These are phyloP conservation scores for Disparrhopalites patrizii DNA, from an alignment of 2,888 invertebrate genomes.

Conservation along the genomic window DNA sequence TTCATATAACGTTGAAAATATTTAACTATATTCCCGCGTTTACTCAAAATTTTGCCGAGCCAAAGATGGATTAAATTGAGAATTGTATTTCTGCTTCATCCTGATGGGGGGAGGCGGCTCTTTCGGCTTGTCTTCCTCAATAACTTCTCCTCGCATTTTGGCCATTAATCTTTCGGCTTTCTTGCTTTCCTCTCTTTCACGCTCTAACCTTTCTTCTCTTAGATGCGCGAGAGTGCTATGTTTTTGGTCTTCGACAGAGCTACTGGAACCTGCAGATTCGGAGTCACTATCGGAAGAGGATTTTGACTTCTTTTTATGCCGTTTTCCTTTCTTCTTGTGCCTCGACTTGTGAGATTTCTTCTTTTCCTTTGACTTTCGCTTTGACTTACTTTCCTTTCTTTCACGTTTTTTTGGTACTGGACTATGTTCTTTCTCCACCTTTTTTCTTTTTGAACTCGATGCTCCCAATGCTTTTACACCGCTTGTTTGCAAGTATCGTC, in stretches of 20 bases:
- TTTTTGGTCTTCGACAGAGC: constrained; percentile 50
- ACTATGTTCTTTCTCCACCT: constrained; percentile 41
- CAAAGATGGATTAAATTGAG: constrained; percentile 90
- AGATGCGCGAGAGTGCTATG: constrained; percentile 61
- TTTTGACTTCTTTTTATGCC: not conserved
- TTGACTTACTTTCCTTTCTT: constrained; percentile 49
- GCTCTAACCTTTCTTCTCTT: constrained; percentile 69
- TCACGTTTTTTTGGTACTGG: constrained; percentile 26
- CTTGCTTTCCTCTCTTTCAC: constrained; percentile 74
- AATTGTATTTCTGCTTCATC: constrained; percentile 78
- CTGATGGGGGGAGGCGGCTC: constrained; percentile 3
- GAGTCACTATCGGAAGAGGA: not conserved
- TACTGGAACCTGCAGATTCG: constrained; percentile 47
- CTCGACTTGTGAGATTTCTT: constrained; percentile 51
- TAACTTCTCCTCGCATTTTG: constrained; percentile 60
- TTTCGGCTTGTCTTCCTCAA: constrained; percentile 35
- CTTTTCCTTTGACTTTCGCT: constrained; percentile 52
- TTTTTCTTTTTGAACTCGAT: constrained; percentile 49
- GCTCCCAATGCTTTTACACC: constrained; percentile 42
- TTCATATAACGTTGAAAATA: not conserved
- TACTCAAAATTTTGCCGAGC: constrained; percentile 68
- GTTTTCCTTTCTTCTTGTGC: constrained; percentile 46
- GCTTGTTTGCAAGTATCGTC: constrained; percentile 55
- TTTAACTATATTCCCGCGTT: not conserved
- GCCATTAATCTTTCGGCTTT: constrained; percentile 68